Percentiles rank a stretch among this genome's conserved stretches.
Evolutionary conservation across 2,888 invertebrate species (phyloP).

Genomic region (Troides oblongomaculatus): DNA sequence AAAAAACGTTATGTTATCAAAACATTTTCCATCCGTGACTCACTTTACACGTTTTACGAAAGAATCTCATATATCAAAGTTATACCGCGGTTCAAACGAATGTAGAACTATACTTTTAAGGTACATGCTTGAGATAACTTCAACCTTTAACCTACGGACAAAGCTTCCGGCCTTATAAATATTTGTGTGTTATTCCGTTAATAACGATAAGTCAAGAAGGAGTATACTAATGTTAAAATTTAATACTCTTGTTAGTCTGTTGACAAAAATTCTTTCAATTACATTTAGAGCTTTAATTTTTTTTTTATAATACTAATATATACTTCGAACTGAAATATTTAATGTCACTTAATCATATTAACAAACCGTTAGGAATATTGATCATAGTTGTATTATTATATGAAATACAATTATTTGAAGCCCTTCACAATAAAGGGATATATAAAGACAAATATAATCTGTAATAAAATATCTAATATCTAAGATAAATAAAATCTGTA

Average conservation of each 20-base stretch:
- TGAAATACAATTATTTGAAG: too few species aligned
- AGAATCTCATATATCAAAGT: conserved; percentile 9
- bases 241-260: neutral
- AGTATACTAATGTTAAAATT: neutral
- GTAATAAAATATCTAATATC: too few species aligned
- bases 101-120: conserved; percentile 8
- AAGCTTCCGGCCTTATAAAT: neutral
- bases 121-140: conserved; percentile 7
- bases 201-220: neutral
- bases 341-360: too few species aligned
- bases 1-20: conserved; percentile 14
- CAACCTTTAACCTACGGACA: neutral
- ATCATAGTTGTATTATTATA: too few species aligned
- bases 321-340: too few species aligned
- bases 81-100: conserved; percentile 1
- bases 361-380: too few species aligned
- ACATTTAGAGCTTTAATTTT: too few species aligned
- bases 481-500: too few species aligned
- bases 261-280: too few species aligned
- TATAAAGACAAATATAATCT: too few species aligned
- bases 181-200: neutral
- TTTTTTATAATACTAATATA: too few species aligned
- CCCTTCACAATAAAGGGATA: too few species aligned
- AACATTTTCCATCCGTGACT: conserved; percentile 7
- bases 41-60: conserved; percentile 12